A percentile compares a stretch with the other conserved stretches of the same genome.
Evolutionary conservation across 2,888 invertebrate genomes (phyloP).

Genomic region (Leptodirus hochenwartii): DNA sequence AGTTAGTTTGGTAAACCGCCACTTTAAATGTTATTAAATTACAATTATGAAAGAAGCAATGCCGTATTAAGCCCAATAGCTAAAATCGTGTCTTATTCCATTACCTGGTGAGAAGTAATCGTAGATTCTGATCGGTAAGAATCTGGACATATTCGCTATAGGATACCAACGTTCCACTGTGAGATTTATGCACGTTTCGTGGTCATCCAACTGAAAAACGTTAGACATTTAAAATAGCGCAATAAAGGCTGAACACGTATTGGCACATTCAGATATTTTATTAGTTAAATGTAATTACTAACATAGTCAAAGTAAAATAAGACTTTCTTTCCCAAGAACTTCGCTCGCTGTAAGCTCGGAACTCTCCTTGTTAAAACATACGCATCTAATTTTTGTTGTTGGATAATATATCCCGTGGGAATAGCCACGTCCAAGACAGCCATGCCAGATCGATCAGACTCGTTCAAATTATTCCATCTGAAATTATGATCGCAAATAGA

Average conservation of each 20-base stretch:
- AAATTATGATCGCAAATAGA: conserved; percentile 11
- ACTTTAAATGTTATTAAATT: too few relatives aligned
- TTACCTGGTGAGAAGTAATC: conserved; percentile 92
- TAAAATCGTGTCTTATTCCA: background rate
- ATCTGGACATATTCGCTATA: conserved; percentile 90
- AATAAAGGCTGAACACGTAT: too few relatives aligned
- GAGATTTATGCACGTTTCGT: conserved; percentile 79
- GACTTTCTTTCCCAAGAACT: conserved; percentile 63
- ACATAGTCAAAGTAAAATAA: conserved; percentile 89
- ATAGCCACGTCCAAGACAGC: conserved; percentile 73
- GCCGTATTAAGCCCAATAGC: background rate
- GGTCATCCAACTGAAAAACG: conserved; percentile 50
- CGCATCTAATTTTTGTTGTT: conserved; percentile 72
- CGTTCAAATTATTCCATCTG: conserved; percentile 62
- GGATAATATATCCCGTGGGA: conserved; percentile 81
- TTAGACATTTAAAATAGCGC: background rate
- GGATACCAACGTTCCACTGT: conserved; percentile 90
- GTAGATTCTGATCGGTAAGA: conserved; percentile 75
- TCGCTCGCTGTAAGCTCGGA: conserved; percentile 67
- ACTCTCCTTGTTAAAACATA: conserved; percentile 69
- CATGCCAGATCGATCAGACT: conserved; percentile 73
- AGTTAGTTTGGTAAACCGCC: too few relatives aligned
- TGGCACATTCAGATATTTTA: background rate
- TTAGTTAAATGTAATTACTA: conserved; percentile 26
- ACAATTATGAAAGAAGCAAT: background rate